Evolutionary conservation across 2,888 invertebrate species (phyloP).

Genomic region (Platycnemis pennipes): DNA sequence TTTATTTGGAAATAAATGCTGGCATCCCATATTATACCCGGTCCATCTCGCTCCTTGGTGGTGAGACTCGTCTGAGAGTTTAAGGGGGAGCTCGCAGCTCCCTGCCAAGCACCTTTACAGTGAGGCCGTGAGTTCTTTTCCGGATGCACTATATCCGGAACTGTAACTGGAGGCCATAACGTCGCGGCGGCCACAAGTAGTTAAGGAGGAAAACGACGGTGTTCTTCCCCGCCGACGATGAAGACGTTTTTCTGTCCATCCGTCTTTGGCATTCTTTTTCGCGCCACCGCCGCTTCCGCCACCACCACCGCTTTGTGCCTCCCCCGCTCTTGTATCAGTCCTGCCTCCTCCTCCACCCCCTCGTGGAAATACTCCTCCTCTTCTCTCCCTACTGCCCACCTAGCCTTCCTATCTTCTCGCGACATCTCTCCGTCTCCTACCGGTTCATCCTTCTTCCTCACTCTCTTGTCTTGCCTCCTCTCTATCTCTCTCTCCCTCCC

Average conservation of each 20-base stretch:
- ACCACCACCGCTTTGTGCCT: not conserved
- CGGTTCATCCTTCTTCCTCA: not conserved
- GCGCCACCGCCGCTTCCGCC: not conserved
- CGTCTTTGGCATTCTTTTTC: conserved; percentile 10
- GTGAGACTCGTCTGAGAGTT: too few relatives aligned
- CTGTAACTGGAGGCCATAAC: not conserved
- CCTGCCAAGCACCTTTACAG: too few relatives aligned
- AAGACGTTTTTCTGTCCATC: conserved; percentile 1
- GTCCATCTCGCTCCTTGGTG: too few relatives aligned
- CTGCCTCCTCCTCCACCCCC: not conserved
- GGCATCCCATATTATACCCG: too few relatives aligned
- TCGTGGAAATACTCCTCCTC: not conserved
- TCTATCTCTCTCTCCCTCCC: not conserved
- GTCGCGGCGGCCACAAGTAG: not conserved
- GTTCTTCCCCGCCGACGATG: not conserved
- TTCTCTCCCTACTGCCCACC: not conserved
- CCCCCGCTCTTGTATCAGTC: not conserved
- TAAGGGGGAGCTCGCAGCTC: too few relatives aligned
- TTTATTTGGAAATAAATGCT: too few relatives aligned
- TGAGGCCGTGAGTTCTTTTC: not conserved
- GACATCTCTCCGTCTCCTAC: conserved; percentile 6
- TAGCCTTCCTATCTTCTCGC: not conserved
- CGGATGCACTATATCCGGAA: not conserved
- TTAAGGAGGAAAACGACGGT: not conserved
- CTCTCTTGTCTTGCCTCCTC: not conserved